Conservation (phyloP, 2,113 vertebrate species). For the Nannospalax galili region DNA sequence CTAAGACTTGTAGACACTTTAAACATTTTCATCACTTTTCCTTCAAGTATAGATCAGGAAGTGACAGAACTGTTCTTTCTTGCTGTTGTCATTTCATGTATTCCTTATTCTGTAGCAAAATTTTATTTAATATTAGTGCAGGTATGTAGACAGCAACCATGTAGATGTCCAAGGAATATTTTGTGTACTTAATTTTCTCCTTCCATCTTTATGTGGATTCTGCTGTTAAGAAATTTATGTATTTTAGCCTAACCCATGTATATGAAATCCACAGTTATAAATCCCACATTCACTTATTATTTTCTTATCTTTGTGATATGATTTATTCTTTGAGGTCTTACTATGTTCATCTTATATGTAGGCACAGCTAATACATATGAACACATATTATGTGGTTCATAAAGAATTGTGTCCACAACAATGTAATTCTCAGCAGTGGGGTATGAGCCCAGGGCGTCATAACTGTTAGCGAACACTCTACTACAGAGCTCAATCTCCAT, state of each 20-base stretch:
- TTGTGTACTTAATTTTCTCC: no score
- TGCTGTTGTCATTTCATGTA: background rate
- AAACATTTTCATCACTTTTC: background rate
- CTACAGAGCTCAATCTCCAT: background rate
- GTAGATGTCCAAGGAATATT: no score
- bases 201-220: no score
- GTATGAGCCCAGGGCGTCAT: background rate
- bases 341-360: background rate
- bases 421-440: background rate
- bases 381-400: background rate
- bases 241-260: background rate
- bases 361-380: background rate
- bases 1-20: background rate
- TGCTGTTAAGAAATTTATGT: background rate
- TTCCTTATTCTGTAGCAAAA: background rate
- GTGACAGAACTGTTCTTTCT: background rate
- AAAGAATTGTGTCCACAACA: background rate
- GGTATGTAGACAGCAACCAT: background rate
- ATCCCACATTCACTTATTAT: background rate
- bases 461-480: background rate
- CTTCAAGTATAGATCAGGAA: background rate
- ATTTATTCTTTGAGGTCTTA: background rate
- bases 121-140: background rate
- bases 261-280: background rate
- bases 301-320: background rate